phyloP scores from a whole-genome alignment of 2,113 vertebrate genomes.

The Pungitius pungitius region DNA sequence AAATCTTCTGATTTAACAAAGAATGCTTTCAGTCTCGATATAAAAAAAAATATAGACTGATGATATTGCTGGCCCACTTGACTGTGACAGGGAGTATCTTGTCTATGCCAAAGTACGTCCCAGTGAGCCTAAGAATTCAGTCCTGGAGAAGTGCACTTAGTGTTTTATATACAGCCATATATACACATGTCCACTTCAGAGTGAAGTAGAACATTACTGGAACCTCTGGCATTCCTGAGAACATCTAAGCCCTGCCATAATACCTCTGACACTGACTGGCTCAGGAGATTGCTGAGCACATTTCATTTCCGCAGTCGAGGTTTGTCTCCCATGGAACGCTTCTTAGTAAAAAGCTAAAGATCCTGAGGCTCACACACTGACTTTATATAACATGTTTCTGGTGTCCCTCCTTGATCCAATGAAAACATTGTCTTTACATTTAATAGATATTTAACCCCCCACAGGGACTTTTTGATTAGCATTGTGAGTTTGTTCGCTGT shows the following conservation, averaged over 20 bases:
- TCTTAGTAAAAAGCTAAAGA: background rate
- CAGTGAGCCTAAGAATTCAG: background rate
- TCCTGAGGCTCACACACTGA: background rate
- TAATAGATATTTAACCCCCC: background rate
- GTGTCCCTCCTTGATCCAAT: background rate
- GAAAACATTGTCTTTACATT: background rate
- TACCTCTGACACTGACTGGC: background rate
- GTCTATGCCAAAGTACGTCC: background rate
- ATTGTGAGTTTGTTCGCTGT: background rate
- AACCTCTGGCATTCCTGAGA: background rate
- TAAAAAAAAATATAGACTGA: conserved; percentile 3
- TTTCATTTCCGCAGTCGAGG: conserved; percentile 17
- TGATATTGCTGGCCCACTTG: background rate
- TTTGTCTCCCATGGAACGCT: conserved; percentile 1
- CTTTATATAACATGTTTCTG: background rate
- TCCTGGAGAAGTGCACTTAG: background rate
- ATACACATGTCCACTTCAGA: background rate
- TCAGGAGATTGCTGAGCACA: background rate
- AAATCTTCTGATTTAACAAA: background rate
- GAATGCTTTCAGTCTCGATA: conserved; percentile 10
- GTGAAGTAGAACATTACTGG: too few species aligned
- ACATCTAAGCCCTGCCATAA: background rate
- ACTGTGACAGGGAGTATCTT: background rate
- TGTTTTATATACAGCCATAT: background rate
- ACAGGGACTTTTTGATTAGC: too few species aligned